These are phyloP conservation scores for Euphydryas editha DNA, from an alignment of 2,888 invertebrate genomes.

Conservation along the genomic window DNA sequence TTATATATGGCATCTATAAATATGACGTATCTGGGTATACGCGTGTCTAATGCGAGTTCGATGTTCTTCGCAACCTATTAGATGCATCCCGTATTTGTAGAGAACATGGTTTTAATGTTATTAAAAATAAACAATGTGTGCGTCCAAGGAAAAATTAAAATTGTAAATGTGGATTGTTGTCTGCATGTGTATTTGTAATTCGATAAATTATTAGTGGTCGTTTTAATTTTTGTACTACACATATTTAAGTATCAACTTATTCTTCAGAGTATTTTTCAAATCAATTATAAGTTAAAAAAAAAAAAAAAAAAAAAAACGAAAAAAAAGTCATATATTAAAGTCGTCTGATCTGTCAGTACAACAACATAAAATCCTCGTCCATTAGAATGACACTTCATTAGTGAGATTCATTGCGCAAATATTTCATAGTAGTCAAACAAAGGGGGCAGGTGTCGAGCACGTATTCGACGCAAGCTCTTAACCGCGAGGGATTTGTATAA, in stretches of 20 bases:
- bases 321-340: neutral
- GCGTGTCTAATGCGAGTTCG: slow-evolving; percentile 34
- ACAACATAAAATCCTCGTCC: neutral
- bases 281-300: too few species aligned
- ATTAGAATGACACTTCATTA: slow-evolving; percentile 19
- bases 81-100: slow-evolving; percentile 16
- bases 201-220: too few species aligned
- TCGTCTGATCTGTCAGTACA: neutral
- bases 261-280: too few species aligned
- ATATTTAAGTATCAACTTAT: too few species aligned
- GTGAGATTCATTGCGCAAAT: slow-evolving; percentile 26
- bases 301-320: too few species aligned
- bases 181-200: neutral
- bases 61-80: slow-evolving; percentile 26
- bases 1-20: slow-evolving; percentile 69
- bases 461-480: slow-evolving; percentile 19
- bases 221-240: too few species aligned
- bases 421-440: slow-evolving; percentile 22
- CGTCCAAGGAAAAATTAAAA: neutral
- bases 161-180: neutral
- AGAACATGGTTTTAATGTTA: slow-evolving; percentile 10
- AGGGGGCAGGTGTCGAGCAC: slow-evolving; percentile 35
- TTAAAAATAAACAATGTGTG: slow-evolving; percentile 20
- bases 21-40: slow-evolving; percentile 64
- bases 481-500: slow-evolving; percentile 12